Conservation (phyloP, 2,797 vertebrate genomes). For the Notoglanidium macrostoma region DNA sequence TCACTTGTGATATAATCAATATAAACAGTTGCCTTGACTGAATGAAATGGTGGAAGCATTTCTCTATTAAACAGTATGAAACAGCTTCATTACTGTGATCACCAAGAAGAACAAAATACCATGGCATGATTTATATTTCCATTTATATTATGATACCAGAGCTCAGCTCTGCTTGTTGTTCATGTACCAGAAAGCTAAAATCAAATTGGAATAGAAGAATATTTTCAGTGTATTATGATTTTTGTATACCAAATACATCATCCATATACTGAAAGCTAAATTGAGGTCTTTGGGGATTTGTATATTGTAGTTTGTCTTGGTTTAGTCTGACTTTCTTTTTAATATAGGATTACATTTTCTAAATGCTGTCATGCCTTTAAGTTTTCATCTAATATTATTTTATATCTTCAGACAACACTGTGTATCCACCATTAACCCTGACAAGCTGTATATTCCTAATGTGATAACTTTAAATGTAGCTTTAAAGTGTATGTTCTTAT, state of each 20-base stretch:
- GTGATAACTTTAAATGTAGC: conserved; percentile 37
- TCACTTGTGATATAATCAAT: background rate
- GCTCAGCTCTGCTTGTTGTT: conserved; percentile 13
- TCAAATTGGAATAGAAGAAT: background rate
- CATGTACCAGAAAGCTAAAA: background rate
- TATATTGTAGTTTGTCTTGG: background rate
- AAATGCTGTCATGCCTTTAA: background rate
- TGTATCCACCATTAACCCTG: background rate
- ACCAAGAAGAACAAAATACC: background rate
- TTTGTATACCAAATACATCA: background rate
- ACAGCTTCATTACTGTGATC: background rate
- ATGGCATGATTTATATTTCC: background rate
- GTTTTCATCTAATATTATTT: background rate
- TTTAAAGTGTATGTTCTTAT: conserved; percentile 26
- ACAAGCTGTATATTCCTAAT: conserved; percentile 16
- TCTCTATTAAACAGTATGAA: conserved; percentile 1
- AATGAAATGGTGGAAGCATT: background rate
- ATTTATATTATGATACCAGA: background rate
- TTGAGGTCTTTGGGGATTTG: background rate
- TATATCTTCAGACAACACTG: background rate
- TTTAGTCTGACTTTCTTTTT: background rate
- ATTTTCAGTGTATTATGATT: background rate
- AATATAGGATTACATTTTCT: background rate
- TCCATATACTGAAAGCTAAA: background rate
- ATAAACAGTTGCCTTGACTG: background rate